A percentile compares a stretch with the other conserved stretches of the same genome.
Evolutionary conservation across 30 jellyfish, hydroid and myxozoan genomes (phyloP).

Genomic region (Chrysaora quinquecirrha): DNA sequence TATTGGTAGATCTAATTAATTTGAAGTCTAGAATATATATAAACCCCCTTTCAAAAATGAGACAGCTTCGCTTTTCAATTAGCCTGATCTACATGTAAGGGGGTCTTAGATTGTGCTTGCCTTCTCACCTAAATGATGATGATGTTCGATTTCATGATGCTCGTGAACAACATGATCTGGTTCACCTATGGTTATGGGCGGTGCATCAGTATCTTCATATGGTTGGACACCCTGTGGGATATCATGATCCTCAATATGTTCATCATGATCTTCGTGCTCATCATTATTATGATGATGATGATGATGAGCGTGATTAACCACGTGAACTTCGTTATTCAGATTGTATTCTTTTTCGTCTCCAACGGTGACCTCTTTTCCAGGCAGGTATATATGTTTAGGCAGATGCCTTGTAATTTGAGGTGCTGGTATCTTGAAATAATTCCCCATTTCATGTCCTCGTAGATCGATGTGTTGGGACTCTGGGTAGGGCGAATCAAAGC

Average conservation of each 20-base stretch:
- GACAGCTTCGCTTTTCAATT: too few species aligned
- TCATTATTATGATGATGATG: constrained; percentile 39
- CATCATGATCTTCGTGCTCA: constrained; percentile 8
- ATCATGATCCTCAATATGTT: constrained; percentile 10
- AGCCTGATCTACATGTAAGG: too few species aligned
- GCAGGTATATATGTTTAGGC: constrained; percentile 68
- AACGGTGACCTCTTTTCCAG: constrained; percentile 82
- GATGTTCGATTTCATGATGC: constrained; percentile 75
- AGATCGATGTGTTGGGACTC: constrained; percentile 26
- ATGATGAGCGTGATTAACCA: constrained; percentile 49
- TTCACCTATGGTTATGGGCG: constrained; percentile 45
- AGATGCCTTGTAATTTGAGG: constrained; percentile 53
- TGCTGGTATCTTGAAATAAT: constrained; percentile 37
- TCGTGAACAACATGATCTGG: constrained; percentile 90
- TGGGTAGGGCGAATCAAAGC: background rate
- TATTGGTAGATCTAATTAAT: too few species aligned
- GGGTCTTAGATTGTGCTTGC: too few species aligned
- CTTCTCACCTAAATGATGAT: constrained; percentile 71
- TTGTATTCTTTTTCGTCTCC: constrained; percentile 62
- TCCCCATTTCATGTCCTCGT: constrained; percentile 52
- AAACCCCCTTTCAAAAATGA: too few species aligned
- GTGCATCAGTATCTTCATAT: constrained; percentile 38
- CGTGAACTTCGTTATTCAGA: constrained; percentile 58
- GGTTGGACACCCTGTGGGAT: constrained; percentile 2
- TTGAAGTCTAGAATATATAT: too few species aligned